phyloP scores from a whole-genome alignment of 2,797 vertebrate species.

The Sorex maritimensis region DNA sequence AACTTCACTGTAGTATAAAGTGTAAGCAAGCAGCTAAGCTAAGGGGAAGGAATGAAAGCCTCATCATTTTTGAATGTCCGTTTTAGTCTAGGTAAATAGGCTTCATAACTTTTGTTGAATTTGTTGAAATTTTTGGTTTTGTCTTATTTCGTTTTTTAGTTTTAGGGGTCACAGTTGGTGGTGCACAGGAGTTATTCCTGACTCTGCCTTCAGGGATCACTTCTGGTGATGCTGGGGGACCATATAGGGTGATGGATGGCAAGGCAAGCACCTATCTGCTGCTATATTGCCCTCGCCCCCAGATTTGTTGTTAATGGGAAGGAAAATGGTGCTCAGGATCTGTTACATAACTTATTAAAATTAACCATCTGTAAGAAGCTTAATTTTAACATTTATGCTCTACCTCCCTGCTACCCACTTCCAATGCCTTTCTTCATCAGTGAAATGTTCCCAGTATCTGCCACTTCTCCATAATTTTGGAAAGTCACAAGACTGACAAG shows the following conservation, averaged over 20 bases:
- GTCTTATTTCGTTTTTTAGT: too few species aligned
- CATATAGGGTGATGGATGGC: too few species aligned
- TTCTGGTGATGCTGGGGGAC: too few species aligned
- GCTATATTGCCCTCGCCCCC: too few species aligned
- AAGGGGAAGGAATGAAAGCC: conserved; percentile 27
- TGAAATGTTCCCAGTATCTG: not conserved
- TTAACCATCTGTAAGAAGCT: not conserved
- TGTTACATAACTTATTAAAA: not conserved
- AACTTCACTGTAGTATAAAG: not conserved
- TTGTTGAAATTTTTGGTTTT: too few species aligned
- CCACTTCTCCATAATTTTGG: not conserved
- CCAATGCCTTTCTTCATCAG: conserved; percentile 28
- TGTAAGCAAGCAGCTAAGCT: conserved; percentile 13
- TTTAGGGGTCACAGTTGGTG: too few species aligned
- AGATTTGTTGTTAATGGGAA: not conserved
- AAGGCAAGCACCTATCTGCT: too few species aligned
- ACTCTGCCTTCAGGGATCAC: too few species aligned
- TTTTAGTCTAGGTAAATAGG: not conserved
- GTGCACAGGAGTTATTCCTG: too few species aligned
- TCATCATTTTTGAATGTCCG: not conserved
- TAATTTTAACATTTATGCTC: not conserved
- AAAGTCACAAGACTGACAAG: conserved; percentile 12
- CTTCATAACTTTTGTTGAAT: not conserved
- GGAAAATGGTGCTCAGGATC: not conserved
- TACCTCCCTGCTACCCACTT: not conserved